A percentile compares a stretch with the other conserved stretches of the same genome.
Evolutionary conservation across 2,113 vertebrate genomes (phyloP).

Genomic region (Colossoma macropomum): DNA sequence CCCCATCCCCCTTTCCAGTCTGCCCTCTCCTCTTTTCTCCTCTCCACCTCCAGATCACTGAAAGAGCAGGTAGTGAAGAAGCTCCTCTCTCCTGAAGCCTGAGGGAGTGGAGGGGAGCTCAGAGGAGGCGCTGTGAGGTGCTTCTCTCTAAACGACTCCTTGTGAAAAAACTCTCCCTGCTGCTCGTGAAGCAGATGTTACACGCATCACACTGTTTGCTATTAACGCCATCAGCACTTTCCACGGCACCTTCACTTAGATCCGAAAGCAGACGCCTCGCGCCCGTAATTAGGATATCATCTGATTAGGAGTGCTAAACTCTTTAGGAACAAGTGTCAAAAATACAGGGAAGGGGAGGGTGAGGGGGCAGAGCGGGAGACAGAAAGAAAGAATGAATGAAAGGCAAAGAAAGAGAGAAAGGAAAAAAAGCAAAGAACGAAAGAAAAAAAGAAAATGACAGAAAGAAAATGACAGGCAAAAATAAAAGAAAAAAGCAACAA

Average conservation of each 20-base stretch:
- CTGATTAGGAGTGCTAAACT: slow-evolving; percentile 80
- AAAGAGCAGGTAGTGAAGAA: not conserved
- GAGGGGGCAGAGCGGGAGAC: not conserved
- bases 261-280: slow-evolving; percentile 72
- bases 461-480: not conserved
- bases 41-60: too few species aligned
- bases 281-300: slow-evolving; percentile 82
- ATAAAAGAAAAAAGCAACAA: not conserved
- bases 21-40: not conserved
- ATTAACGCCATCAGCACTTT: slow-evolving; percentile 79
- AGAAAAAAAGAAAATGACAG: not conserved
- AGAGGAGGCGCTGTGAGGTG: slow-evolving; percentile 19
- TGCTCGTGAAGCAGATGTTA: slow-evolving; percentile 77
- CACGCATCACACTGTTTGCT: slow-evolving; percentile 69
- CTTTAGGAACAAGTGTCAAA: slow-evolving; percentile 48
- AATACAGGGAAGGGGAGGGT: not conserved
- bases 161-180: slow-evolving; percentile 42
- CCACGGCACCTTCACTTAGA: slow-evolving; percentile 77
- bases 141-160: slow-evolving; percentile 47
- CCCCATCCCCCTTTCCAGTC: not conserved
- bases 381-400: not conserved
- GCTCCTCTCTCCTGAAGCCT: not conserved
- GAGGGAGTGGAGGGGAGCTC: not conserved
- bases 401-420: not conserved
- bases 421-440: not conserved